These are phyloP conservation scores for Drosophila neotestacea DNA, from an alignment of 2,888 invertebrate species.

Conservation along the genomic window DNA sequence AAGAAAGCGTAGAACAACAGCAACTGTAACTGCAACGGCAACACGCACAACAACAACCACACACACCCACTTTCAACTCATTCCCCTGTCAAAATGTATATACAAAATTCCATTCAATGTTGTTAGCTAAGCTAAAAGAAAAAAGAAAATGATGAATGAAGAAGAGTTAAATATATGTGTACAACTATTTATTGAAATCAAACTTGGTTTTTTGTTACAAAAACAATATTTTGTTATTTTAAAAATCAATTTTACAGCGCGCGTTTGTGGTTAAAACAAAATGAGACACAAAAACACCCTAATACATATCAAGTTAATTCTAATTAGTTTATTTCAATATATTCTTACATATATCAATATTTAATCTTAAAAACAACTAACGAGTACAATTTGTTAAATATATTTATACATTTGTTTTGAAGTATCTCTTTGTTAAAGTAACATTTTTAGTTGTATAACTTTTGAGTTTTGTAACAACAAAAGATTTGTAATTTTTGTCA, in stretches of 20 bases:
- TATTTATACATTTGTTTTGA: neutral
- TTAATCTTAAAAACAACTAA: constrained; percentile 7
- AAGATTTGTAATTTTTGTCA: constrained; percentile 17
- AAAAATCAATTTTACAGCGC: constrained; percentile 40
- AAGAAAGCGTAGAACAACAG: constrained; percentile 79
- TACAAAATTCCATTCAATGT: constrained; percentile 45
- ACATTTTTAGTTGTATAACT: constrained; percentile 6
- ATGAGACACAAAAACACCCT: constrained; percentile 15
- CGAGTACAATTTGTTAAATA: constrained; percentile 14
- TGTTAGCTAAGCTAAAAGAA: constrained; percentile 71
- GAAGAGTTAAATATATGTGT: constrained; percentile 80
- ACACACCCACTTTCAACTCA: neutral
- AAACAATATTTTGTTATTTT: constrained; percentile 2
- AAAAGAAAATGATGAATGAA: constrained; percentile 3
- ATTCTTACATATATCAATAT: neutral
- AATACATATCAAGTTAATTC: constrained; percentile 21
- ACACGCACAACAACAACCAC: neutral
- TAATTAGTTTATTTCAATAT: neutral
- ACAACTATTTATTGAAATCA: constrained; percentile 74
- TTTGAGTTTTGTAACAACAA: too few species aligned
- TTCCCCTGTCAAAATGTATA: constrained; percentile 30
- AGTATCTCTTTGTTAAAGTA: constrained; percentile 25
- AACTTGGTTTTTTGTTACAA: constrained; percentile 52
- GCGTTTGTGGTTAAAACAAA: constrained; percentile 28
- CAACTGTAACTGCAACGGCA: neutral